Evolutionary conservation across 2,888 invertebrate species (phyloP), one percentile per base, ranked within the genome.

Genomic region (Nomada ferruginata): DNA sequence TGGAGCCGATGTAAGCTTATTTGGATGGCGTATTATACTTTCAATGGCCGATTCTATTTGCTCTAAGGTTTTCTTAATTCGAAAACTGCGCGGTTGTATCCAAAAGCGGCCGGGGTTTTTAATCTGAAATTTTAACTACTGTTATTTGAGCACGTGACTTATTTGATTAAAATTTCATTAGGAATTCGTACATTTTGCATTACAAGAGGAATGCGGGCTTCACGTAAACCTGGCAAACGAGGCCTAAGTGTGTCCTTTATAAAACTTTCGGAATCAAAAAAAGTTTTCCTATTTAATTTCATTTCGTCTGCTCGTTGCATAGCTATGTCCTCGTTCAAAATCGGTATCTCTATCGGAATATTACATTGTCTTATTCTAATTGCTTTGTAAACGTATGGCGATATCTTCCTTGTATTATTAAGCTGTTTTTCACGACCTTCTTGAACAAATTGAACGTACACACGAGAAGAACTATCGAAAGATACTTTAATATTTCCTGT

Each of bases 311-410:
- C 93, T 42, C 84, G 76, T 29, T 87, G 50, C 59, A 70, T 66
- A 0, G 94, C 91, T 3, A 80, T 75, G 2, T 78, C 79, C 23
- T 87, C 69, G 29, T 83, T 85, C 60, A 96, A 90, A 60, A 96
- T 85, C 0, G 94, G 94, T 72, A 97, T 94, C 15, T 92, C 91
- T 47, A 96, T 94, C 0, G 73, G 73, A 0, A 76, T 60, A 1
- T 68, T 52, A 20, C 61, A 65, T 0, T 96, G 95, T 44, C 96
- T 94, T 91, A 96, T 95, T 92, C 97, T 96, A 0, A 98, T 90
- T 0, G 97, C 96, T 89, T 96, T 96, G 92, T 97, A 97, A 0
- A 98, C 96, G n/a, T 96, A 95, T 26, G 95, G 93, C 7, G 94
- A 94, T 0, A 90, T 84, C 77, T 81, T 94, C 29, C 18, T 80